Conservation (phyloP, 1,140 invertebrate genomes). For the Homarus americanus region DNA sequence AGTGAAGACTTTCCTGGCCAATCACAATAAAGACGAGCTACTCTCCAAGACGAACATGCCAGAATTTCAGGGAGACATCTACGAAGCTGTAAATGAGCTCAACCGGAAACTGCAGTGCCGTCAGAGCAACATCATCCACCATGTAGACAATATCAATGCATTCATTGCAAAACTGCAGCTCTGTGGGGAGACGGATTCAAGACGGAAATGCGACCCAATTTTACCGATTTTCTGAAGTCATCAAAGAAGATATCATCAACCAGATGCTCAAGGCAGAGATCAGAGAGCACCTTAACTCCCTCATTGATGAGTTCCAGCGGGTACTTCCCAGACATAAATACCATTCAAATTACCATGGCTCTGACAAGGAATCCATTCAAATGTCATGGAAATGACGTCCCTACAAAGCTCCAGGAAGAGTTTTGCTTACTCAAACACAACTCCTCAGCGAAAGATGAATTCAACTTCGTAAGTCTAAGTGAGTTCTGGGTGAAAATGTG, state of each 20-base stretch:
- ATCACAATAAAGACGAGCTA: not conserved
- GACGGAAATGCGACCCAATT: not conserved
- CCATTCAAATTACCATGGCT: not conserved
- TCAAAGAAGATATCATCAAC: not conserved
- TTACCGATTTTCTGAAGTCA: not conserved
- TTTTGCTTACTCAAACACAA: no score
- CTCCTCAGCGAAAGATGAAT: no score
- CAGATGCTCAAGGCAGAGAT: not conserved
- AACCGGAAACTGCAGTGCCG: not conserved
- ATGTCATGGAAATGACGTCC: no score
- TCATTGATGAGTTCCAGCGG: no score
- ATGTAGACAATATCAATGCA: not conserved
- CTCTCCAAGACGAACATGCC: not conserved
- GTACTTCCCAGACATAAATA: slow-evolving; percentile 5
- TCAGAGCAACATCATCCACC: not conserved
- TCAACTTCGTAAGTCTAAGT: no score
- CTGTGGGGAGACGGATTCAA: not conserved
- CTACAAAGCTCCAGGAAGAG: no score
- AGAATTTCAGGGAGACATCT: not conserved
- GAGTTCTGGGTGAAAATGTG: no score
- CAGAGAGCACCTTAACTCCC: no score
- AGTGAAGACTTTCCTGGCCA: no score
- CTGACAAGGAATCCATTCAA: not conserved
- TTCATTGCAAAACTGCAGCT: no score
- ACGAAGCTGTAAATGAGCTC: not conserved